phyloP scores from a whole-genome alignment of 2,797 vertebrate genomes.

The Prunella strophiata region DNA sequence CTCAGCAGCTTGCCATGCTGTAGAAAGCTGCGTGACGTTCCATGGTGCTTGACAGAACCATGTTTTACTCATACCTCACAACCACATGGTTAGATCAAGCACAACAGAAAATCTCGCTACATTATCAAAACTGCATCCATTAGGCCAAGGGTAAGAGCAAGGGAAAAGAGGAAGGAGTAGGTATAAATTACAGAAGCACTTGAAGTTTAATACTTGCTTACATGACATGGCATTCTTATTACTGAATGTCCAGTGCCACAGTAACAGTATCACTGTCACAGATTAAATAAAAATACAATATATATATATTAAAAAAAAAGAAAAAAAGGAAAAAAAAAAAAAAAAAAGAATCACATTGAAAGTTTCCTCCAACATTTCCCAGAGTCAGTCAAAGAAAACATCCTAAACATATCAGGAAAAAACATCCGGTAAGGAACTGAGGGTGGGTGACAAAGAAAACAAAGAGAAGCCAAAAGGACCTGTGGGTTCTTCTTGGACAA shows the following conservation, averaged over 20 bases:
- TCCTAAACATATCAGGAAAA: conserved; percentile 59
- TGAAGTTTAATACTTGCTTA: conserved; percentile 69
- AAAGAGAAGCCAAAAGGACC: conserved; percentile 73
- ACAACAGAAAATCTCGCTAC: conserved; percentile 99
- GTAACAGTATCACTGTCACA: conserved; percentile 73
- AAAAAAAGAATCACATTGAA: conserved; percentile 48
- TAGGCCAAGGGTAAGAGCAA: conserved; percentile 86
- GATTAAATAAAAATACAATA: conserved; percentile 56
- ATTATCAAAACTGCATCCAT: conserved; percentile 90
- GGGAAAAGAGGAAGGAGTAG: conserved; percentile 73
- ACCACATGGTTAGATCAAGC: conserved; percentile 99
- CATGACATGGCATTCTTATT: conserved; percentile 76
- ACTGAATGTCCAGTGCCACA: conserved; percentile 72
- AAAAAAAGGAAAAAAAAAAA: background rate
- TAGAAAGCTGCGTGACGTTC: conserved; percentile 97
- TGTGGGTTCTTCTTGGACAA: conserved; percentile 71
- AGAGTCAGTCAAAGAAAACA: conserved; percentile 61
- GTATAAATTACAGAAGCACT: conserved; percentile 60
- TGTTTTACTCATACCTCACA: conserved; percentile 98
- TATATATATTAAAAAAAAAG: background rate
- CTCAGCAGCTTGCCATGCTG: conserved; percentile 94
- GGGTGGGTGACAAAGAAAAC: conserved; percentile 71
- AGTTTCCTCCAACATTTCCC: conserved; percentile 66
- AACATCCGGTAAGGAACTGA: conserved; percentile 70
- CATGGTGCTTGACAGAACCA: conserved; percentile 99